Evolutionary conservation across 2,113 vertebrate species (phyloP).

Genomic region (Scophthalmus maximus): DNA sequence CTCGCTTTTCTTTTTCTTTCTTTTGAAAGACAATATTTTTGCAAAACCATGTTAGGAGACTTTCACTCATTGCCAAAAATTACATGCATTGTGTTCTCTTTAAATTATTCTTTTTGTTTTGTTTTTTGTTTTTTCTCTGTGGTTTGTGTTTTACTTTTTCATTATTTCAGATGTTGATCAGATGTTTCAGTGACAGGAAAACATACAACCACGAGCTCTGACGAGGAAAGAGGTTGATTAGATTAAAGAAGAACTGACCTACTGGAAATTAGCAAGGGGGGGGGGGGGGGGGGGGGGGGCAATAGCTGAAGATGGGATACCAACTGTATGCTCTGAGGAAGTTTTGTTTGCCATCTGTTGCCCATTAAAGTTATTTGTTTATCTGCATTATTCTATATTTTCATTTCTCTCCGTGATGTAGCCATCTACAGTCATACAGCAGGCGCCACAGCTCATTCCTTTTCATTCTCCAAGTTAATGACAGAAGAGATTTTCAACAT

Average conservation of each 20-base stretch:
- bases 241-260: constrained; percentile 38
- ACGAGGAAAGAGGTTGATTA: constrained; percentile 21
- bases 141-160: constrained; percentile 40
- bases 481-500: neutral
- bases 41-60: constrained; percentile 25
- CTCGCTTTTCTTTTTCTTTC: constrained; percentile 17
- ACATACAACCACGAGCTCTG: constrained; percentile 26
- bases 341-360: constrained; percentile 74
- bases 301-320: constrained; percentile 31
- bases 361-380: constrained; percentile 81
- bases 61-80: constrained; percentile 61
- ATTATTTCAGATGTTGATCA: constrained; percentile 45
- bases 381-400: constrained; percentile 68
- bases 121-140: constrained; percentile 15
- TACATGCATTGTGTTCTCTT: constrained; percentile 49
- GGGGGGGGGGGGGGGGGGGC: neutral
- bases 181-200: constrained; percentile 58
- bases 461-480: constrained; percentile 15
- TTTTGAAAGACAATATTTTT: too few species aligned
- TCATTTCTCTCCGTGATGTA: constrained; percentile 49
- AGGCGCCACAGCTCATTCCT: constrained; percentile 18
- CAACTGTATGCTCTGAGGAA: constrained; percentile 67
- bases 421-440: constrained; percentile 26
- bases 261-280: constrained; percentile 25
- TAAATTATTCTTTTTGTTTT: constrained; percentile 15